A percentile compares a stretch with the other conserved stretches of the same genome.
Evolutionary conservation across 2,797 vertebrate species (phyloP).

Genomic region (Molossus molossus): DNA sequence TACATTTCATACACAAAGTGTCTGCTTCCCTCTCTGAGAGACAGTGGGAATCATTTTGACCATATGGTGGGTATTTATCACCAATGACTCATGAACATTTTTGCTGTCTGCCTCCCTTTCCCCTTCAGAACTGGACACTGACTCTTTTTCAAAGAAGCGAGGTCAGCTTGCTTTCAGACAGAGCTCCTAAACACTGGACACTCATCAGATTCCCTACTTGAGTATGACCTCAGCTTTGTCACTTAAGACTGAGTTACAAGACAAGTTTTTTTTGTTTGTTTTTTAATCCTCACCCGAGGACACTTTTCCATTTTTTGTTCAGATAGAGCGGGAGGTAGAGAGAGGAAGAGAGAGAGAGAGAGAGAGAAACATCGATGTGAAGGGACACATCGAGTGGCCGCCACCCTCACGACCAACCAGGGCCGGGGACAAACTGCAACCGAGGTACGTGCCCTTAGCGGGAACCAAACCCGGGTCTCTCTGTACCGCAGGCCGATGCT

Average conservation of each 20-base stretch:
- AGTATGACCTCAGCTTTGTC: conserved; percentile 13
- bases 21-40: conserved; percentile 88
- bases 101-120: conserved; percentile 85
- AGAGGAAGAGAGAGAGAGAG: too few relatives aligned
- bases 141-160: conserved; percentile 59
- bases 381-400: too few relatives aligned
- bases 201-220: background rate
- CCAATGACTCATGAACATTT: conserved; percentile 84
- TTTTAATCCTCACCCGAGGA: too few relatives aligned
- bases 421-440: too few relatives aligned
- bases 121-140: conserved; percentile 40
- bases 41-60: conserved; percentile 87
- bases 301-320: too few relatives aligned
- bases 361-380: too few relatives aligned
- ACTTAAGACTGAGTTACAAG: conserved; percentile 11
- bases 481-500: too few relatives aligned
- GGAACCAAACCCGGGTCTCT: too few relatives aligned
- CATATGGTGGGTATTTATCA: conserved; percentile 88
- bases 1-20: conserved; percentile 90
- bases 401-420: too few relatives aligned
- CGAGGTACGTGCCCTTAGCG: too few relatives aligned
- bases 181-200: conserved; percentile 48
- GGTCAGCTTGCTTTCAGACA: conserved; percentile 68
- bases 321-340: too few relatives aligned
- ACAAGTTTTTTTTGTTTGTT: conserved; percentile 41